Evolutionary conservation across 2,888 invertebrate species (phyloP), one percentile per base, ranked within the genome.

Genomic region (Drosophila setosimentum): DNA sequence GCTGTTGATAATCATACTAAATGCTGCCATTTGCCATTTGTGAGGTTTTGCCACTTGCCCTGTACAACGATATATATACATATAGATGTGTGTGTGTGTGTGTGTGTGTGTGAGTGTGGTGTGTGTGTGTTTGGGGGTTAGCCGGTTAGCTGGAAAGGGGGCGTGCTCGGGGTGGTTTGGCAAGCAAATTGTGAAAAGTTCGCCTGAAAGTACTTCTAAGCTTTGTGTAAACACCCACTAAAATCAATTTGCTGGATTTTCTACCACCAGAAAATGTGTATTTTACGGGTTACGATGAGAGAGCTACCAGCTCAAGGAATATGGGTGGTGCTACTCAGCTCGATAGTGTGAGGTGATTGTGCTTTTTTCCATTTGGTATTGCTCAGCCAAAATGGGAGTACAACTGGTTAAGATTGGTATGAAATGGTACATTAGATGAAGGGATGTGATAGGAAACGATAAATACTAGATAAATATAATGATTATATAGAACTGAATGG

Each of bases 191-290:
- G 88, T 83, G 77, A 83, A 89, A 85, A 85, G 80, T 87, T 87
- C 79, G 83, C 77, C 70, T 54, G 87, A 69, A 82, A 86, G 87
- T 85, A 80, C 83, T 80, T 89, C 83, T 85, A 90, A 87, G 83
- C 87, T 90, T 78, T 89, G 83, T 86, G 87, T 90, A 90, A 92
- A 92, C 92, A 92, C 90, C 91, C 92, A 92, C 91, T 89, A 86
- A 91, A 92, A 91, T 89, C 91, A 91, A 91, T 92, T 91, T 91
- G 82, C 78, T 82, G 84, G 83, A 91, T 84, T 89, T 89, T 86
- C 84, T 90, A 87, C 87, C 87, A 90, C 89, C 89, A 88, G 89
- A 82, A 87, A 90, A 86, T 86, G 88, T 86, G 90, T 90, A 90
- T 86, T 86, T 88, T 88, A 85, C 89, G 90, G 90, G 76, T 73